A percentile compares a stretch with the other conserved stretches of the same genome.
Conservation (phyloP, 2,797 vertebrate species). For the Sebastes steindachneri region DNA sequence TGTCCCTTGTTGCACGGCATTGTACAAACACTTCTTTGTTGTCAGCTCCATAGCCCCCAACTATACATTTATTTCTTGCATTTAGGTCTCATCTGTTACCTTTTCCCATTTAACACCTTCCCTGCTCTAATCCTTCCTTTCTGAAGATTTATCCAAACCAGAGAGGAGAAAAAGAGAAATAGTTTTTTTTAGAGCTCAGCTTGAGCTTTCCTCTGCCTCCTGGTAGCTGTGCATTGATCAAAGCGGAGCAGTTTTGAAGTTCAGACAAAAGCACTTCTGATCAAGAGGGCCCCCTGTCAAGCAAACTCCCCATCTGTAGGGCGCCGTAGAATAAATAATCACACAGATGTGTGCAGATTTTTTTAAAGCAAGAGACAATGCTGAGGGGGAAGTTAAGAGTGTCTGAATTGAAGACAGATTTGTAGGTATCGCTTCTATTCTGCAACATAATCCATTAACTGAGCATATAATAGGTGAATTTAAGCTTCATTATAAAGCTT, state of each 20-base stretch:
- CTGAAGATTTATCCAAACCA: conserved; percentile 37
- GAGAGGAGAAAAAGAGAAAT: background rate
- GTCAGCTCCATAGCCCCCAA: background rate
- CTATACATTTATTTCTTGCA: background rate
- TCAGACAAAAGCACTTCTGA: conserved; percentile 63
- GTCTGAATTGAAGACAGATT: background rate
- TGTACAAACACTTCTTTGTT: conserved; percentile 16
- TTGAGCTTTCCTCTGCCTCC: conserved; percentile 38
- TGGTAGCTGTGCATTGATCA: conserved; percentile 53
- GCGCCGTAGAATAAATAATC: conserved; percentile 41
- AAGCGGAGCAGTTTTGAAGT: conserved; percentile 57
- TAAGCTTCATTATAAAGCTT: conserved; percentile 19
- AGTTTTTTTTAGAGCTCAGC: conserved; percentile 28
- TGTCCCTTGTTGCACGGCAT: background rate
- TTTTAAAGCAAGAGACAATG: conserved; percentile 29
- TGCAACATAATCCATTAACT: background rate
- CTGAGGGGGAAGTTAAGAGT: background rate
- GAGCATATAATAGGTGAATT: conserved; percentile 1
- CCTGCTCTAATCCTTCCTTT: conserved; percentile 28
- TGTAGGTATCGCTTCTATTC: background rate
- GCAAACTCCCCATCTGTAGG: conserved; percentile 60
- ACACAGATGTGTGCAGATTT: conserved; percentile 45
- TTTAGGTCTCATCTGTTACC: conserved; percentile 2
- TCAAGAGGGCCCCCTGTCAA: conserved; percentile 53
- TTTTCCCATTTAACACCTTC: conserved; percentile 2